These are phyloP conservation scores for Cephonodes hylas DNA, from an alignment of 2,888 invertebrate genomes.

Conservation along the genomic window DNA sequence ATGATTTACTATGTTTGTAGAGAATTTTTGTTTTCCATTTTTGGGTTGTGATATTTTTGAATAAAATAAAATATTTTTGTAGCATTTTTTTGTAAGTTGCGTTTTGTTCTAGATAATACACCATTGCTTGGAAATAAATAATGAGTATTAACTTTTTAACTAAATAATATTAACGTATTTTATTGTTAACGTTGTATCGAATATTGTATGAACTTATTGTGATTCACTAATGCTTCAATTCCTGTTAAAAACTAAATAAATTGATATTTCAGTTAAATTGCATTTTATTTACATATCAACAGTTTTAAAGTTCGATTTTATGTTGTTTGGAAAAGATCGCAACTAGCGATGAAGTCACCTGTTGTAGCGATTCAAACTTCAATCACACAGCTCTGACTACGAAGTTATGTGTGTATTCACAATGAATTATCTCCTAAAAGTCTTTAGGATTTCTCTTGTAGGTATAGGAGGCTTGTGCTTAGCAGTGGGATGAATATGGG, in stretches of 20 bases:
- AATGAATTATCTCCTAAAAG: too few species aligned
- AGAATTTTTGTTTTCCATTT: not conserved
- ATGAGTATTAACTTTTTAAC: not conserved
- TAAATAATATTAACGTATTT: not conserved
- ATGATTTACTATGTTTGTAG: not conserved
- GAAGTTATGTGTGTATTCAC: too few species aligned
- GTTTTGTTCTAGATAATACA: not conserved
- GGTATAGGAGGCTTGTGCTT: too few species aligned
- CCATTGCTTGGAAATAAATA: not conserved
- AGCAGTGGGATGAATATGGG: too few species aligned
- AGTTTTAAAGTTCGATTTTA: too few species aligned
- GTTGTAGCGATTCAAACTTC: too few species aligned
- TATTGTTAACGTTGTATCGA: not conserved
- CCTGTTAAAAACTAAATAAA: conserved; percentile 2
- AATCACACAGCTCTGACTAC: too few species aligned
- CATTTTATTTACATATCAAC: not conserved
- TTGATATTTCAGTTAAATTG: not conserved
- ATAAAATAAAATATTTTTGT: not conserved
- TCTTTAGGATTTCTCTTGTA: too few species aligned
- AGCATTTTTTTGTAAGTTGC: not conserved
- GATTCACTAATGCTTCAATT: not conserved
- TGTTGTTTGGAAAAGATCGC: too few species aligned
- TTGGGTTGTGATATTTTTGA: not conserved
- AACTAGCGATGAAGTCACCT: too few species aligned
- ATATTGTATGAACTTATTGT: not conserved